Evolutionary conservation across 2,797 vertebrate species (phyloP).

Genomic region (Microctenopoma lineatum): DNA sequence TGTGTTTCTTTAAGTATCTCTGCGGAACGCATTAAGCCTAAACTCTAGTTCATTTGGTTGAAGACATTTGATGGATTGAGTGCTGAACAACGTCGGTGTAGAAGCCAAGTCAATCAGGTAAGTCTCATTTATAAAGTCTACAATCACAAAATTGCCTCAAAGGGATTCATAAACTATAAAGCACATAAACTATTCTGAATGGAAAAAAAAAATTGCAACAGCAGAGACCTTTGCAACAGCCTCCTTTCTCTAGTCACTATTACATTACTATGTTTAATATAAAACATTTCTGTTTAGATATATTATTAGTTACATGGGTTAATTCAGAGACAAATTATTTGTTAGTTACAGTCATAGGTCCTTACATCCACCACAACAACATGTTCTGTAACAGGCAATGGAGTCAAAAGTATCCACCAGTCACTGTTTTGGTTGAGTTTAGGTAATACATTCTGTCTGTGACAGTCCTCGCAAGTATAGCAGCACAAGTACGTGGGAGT

Average conservation of each 20-base stretch:
- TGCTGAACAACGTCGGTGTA: neutral
- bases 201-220: neutral
- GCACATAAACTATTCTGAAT: neutral
- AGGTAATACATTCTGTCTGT: neutral
- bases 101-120: neutral
- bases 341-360: no score
- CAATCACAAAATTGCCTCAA: neutral
- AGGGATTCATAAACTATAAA: neutral
- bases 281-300: no score
- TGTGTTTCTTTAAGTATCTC: neutral
- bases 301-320: no score
- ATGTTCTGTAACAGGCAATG: neutral
- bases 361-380: no score
- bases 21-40: neutral
- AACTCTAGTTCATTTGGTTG: neutral
- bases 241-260: neutral
- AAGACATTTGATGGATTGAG: neutral
- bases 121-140: neutral
- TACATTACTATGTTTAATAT: neutral
- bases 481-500: neutral
- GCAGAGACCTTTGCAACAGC: neutral
- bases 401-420: neutral
- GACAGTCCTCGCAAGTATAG: constrained; percentile 8
- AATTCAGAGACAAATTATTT: no score
- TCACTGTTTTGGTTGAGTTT: no score